Evolutionary conservation across 1,140 invertebrate genomes (phyloP).

Genomic region (Drosophila ercepeae): DNA sequence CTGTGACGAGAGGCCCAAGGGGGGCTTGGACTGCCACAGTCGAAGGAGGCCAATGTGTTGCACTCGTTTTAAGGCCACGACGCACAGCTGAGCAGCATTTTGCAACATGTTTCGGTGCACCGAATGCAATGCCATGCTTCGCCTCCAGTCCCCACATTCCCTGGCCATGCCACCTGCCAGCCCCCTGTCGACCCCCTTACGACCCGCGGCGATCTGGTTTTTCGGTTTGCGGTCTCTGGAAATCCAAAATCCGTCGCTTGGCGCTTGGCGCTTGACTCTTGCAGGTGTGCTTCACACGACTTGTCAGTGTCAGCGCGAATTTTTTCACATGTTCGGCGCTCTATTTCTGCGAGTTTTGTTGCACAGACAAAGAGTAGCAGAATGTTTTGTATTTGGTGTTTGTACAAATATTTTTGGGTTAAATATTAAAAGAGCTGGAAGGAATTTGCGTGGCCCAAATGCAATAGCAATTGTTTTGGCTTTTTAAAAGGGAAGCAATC

Average conservation of each 20-base stretch:
- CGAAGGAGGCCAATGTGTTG: constrained; percentile 67
- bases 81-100: constrained; percentile 66
- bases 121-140: constrained; percentile 32
- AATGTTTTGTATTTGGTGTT: constrained; percentile 20
- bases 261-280: constrained; percentile 60
- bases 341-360: constrained; percentile 26
- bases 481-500: neutral
- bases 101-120: constrained; percentile 65
- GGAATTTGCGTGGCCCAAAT: constrained; percentile 26
- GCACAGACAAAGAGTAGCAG: constrained; percentile 34
- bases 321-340: constrained; percentile 27
- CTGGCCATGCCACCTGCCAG: too few species aligned
- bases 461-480: neutral
- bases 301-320: constrained; percentile 75
- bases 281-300: constrained; percentile 81
- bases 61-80: constrained; percentile 75
- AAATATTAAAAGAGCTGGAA: constrained; percentile 38
- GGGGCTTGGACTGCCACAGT: constrained; percentile 1
- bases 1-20: neutral
- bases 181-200: neutral
- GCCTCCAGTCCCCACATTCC: neutral
- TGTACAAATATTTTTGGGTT: constrained; percentile 35
- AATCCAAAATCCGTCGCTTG: constrained; percentile 44
- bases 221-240: constrained; percentile 55
- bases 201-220: constrained; percentile 31